These are phyloP conservation scores for Synergus itoensis DNA, from an alignment of 2,888 invertebrate species.

Conservation along the genomic window DNA sequence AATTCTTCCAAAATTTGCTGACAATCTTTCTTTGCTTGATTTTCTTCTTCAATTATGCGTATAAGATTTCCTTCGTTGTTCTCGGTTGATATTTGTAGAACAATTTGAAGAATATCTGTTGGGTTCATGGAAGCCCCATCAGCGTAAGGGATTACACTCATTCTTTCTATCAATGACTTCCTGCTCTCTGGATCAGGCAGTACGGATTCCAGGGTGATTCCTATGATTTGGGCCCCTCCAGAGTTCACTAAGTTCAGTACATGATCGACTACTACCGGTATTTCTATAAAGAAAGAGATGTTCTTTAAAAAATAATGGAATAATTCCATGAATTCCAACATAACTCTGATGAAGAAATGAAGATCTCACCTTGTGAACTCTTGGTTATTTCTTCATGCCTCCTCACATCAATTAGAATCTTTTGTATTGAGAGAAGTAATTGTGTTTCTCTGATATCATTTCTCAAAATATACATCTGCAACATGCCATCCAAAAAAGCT, in stretches of 20 bases:
- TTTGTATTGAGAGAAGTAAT: conserved; percentile 81
- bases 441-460: conserved; percentile 77
- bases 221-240: neutral
- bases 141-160: neutral
- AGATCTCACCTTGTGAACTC: conserved; percentile 70
- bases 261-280: conserved; percentile 5
- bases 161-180: neutral
- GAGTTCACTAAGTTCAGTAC: neutral
- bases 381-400: neutral
- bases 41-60: neutral
- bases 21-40: neutral
- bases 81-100: neutral
- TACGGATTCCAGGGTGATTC: neutral
- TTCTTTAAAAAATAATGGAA: neutral
- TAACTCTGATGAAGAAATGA: conserved; percentile 80
- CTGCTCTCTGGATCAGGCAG: neutral
- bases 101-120: neutral
- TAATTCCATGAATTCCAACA: neutral
- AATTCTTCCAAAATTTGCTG: neutral
- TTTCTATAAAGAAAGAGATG: neutral
- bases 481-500: conserved; percentile 46
- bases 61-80: neutral
- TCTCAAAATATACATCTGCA: conserved; percentile 81
- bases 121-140: neutral
- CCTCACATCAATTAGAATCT: conserved; percentile 69